Evolutionary conservation across 2,113 vertebrate species (phyloP).

Genomic region (Solea senegalensis): DNA sequence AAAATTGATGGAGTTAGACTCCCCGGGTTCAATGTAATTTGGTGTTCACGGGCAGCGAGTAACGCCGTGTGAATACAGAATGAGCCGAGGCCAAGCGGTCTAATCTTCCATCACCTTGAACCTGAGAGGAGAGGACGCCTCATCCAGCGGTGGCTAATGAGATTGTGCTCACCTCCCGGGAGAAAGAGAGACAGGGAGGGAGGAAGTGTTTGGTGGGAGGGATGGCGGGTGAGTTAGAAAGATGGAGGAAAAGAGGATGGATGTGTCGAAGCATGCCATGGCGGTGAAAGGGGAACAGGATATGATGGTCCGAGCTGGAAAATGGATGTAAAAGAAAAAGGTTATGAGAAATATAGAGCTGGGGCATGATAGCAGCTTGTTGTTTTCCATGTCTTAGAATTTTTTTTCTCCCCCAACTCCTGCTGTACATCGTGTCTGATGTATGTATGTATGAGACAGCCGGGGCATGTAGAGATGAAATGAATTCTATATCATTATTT

Average conservation of each 20-base stretch:
- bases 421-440: constrained; percentile 89
- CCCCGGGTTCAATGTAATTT: constrained; percentile 99
- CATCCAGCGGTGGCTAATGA: constrained; percentile 97
- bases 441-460: constrained; percentile 88
- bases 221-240: constrained; percentile 45
- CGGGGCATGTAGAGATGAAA: constrained; percentile 86
- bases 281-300: constrained; percentile 37
- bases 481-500: constrained; percentile 94
- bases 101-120: constrained; percentile 99
- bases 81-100: constrained; percentile 92
- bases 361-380: constrained; percentile 83
- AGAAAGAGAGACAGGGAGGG: constrained; percentile 75
- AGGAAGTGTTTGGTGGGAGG: constrained; percentile 37
- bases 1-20: constrained; percentile 99
- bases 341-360: constrained; percentile 46
- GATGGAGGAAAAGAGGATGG: constrained; percentile 58
- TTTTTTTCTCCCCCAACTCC: constrained; percentile 72
- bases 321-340: constrained; percentile 26
- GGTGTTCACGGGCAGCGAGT: constrained; percentile 92
- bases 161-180: constrained; percentile 91
- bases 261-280: constrained; percentile 39
- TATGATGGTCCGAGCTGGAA: constrained; percentile 42
- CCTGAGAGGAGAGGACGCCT: constrained; percentile 93
- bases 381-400: constrained; percentile 82
- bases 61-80: constrained; percentile 91